A percentile compares a stretch with the other conserved stretches of the same genome.
These are phyloP conservation scores for Ivindomyrus marchei DNA, from an alignment of 2,113 vertebrate genomes.

Conservation along the genomic window DNA sequence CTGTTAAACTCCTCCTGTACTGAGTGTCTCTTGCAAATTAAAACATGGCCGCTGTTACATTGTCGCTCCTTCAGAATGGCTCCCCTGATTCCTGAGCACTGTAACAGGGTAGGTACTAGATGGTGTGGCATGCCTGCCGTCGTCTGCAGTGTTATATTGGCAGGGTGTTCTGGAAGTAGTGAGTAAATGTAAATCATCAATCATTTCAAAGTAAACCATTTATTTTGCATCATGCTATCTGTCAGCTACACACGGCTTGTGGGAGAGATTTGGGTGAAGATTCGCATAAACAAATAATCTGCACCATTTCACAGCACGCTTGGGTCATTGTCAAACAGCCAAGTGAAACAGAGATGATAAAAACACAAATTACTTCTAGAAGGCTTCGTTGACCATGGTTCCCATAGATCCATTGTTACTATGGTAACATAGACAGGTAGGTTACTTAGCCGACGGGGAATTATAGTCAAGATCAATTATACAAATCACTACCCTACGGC, in stretches of 20 bases:
- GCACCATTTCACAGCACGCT: background rate
- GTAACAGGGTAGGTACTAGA: background rate
- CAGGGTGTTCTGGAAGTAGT: background rate
- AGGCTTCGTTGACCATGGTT: slow-evolving; percentile 1
- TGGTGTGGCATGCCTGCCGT: background rate
- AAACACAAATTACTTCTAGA: background rate
- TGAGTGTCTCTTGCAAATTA: background rate
- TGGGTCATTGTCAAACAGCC: background rate
- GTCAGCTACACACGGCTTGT: background rate
- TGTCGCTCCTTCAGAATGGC: background rate
- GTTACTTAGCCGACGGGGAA: background rate
- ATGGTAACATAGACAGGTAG: slow-evolving; percentile 12
- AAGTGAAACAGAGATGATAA: background rate
- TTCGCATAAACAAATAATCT: background rate
- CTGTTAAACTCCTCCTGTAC: background rate
- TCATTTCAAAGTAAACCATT: background rate
- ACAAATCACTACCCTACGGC: slow-evolving; percentile 1
- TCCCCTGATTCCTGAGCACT: background rate
- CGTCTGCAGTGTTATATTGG: background rate
- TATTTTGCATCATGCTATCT: slow-evolving; percentile 3
- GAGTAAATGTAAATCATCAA: slow-evolving; percentile 1
- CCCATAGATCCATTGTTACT: background rate
- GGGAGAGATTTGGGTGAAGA: background rate
- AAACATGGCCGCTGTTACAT: background rate
- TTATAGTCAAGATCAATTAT: slow-evolving; percentile 4